Evolutionary conservation across 2,113 vertebrate genomes (phyloP).

Genomic region (Peromyscus californicus): DNA sequence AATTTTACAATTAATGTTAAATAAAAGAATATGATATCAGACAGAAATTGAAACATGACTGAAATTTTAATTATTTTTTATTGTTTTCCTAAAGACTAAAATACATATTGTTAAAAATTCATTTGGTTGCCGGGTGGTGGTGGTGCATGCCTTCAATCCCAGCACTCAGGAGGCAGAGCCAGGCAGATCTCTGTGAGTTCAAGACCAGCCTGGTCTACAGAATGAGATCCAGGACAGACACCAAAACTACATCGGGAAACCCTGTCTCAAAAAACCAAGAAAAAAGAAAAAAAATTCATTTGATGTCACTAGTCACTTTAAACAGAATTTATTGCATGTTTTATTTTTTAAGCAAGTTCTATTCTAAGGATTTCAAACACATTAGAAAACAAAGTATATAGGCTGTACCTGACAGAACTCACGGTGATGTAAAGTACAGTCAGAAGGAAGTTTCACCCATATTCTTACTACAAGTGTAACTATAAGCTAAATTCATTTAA

Average conservation of each 20-base stretch:
- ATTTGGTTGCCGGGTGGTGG: not conserved
- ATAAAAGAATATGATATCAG: not conserved
- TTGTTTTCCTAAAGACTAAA: not conserved
- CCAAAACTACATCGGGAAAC: too few species aligned
- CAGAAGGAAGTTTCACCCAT: not conserved
- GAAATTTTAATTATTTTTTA: not conserved
- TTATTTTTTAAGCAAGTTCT: not conserved
- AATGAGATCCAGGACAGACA: too few species aligned
- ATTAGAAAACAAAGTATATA: not conserved
- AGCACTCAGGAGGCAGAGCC: too few species aligned
- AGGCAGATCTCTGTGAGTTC: too few species aligned
- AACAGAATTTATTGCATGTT: not conserved
- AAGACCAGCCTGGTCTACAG: too few species aligned
- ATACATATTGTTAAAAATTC: not conserved
- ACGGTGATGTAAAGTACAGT: not conserved
- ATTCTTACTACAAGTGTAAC: not conserved
- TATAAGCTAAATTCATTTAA: not conserved
- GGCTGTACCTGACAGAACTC: not conserved
- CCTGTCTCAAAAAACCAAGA: too few species aligned
- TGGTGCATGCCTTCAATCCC: too few species aligned
- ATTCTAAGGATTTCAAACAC: not conserved
- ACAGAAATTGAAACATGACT: constrained; percentile 18
- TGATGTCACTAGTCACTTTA: not conserved
- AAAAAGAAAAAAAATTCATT: not conserved
- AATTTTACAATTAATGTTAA: not conserved